These are phyloP conservation scores for Pseudococcus longispinus DNA, from an alignment of 2,888 invertebrate genomes.

Conservation along the genomic window DNA sequence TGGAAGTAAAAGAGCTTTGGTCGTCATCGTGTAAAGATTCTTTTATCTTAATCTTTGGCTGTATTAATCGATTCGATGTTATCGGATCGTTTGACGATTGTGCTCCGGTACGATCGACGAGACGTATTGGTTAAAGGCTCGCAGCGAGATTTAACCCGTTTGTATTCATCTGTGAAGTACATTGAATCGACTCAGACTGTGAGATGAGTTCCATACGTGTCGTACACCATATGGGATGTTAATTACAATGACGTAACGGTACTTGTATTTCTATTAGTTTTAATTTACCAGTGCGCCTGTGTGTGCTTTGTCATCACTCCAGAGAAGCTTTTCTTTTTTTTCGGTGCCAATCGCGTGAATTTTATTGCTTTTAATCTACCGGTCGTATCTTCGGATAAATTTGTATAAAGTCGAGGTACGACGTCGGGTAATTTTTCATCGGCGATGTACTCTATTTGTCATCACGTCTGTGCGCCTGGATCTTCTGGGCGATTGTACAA, in stretches of 20 bases:
- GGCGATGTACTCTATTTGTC: neutral
- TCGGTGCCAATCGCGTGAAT: neutral
- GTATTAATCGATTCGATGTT: constrained; percentile 19
- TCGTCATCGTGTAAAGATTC: neutral
- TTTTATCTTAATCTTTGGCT: neutral
- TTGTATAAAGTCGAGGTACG: neutral
- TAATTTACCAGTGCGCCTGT: neutral
- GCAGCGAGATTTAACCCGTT: constrained; percentile 32
- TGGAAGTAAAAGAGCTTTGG: neutral
- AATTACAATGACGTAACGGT: constrained; percentile 45
- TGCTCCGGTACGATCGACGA: neutral
- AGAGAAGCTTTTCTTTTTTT: neutral
- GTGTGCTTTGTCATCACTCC: neutral
- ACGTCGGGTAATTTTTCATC: neutral
- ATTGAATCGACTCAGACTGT: neutral
- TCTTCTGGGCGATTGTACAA: neutral
- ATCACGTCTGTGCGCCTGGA: neutral
- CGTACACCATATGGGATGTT: neutral
- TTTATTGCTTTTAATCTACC: neutral
- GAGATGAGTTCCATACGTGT: too few species aligned
- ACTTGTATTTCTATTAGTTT: neutral
- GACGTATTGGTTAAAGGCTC: neutral
- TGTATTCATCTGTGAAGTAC: neutral
- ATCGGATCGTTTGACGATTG: constrained; percentile 17
- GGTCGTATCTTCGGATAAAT: constrained; percentile 13